These are phyloP conservation scores for Chaetodon trifascialis DNA, from an alignment of 2,113 vertebrate genomes.

Conservation along the genomic window DNA sequence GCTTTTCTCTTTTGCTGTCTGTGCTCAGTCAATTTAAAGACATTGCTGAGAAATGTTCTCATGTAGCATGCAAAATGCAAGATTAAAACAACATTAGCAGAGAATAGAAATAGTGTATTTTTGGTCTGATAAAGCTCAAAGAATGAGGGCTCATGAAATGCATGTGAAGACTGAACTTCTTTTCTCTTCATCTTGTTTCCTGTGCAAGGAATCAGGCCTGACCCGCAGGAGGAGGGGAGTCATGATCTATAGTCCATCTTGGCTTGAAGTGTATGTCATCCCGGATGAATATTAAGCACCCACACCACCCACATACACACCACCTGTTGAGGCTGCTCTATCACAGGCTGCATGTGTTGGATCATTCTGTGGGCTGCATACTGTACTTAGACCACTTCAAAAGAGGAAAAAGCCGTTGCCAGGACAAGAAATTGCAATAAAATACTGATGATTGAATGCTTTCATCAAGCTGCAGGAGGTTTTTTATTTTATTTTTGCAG, in stretches of 20 bases:
- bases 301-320: conserved; percentile 75
- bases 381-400: conserved; percentile 7
- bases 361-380: conserved; percentile 38
- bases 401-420: neutral
- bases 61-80: neutral
- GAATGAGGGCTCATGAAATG: neutral
- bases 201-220: conserved; percentile 41
- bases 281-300: conserved; percentile 68
- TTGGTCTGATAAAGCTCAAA: conserved; percentile 6
- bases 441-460: neutral
- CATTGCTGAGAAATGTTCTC: neutral
- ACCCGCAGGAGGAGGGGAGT: conserved; percentile 62
- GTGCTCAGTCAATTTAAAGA: conserved; percentile 2
- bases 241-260: conserved; percentile 66
- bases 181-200: conserved; percentile 43
- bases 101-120: neutral
- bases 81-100: neutral
- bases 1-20: conserved; percentile 22
- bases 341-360: conserved; percentile 52
- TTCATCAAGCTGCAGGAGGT: conserved; percentile 5
- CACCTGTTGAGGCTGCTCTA: conserved; percentile 68
- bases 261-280: conserved; percentile 67
- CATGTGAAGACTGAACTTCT: neutral
- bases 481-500: neutral
- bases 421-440: neutral